Percentiles rank a stretch among this genome's conserved stretches.
These are phyloP conservation scores for Caenorhabditis sinica DNA, from an alignment of 2,888 invertebrate genomes.

Conservation along the genomic window DNA sequence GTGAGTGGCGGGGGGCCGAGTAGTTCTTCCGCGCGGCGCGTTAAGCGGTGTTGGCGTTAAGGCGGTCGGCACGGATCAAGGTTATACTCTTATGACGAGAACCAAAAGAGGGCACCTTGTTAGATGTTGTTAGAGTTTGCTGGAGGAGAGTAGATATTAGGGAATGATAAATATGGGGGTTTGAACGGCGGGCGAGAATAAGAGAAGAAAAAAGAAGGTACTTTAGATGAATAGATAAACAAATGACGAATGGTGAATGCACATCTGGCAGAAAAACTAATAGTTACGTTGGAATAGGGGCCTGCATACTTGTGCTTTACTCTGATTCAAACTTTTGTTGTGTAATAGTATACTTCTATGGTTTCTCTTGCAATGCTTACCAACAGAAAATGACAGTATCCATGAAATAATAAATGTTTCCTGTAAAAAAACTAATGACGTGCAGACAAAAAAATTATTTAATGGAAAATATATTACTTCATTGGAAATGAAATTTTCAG, in stretches of 20 bases:
- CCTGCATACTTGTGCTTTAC: background rate
- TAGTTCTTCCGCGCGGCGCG: constrained; percentile 18
- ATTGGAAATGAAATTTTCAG: too few species aligned
- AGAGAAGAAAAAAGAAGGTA: background rate
- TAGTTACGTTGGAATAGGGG: too few species aligned
- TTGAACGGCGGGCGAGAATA: background rate
- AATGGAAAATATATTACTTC: too few species aligned
- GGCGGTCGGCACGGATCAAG: constrained; percentile 64
- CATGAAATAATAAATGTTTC: too few species aligned
- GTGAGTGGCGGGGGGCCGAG: constrained; percentile 7
- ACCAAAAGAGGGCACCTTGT: constrained; percentile 33
- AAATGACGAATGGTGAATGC: constrained; percentile 19
- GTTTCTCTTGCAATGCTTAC: too few species aligned
- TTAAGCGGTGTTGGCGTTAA: constrained; percentile 36
- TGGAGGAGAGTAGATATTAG: constrained; percentile 24
- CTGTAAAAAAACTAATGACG: too few species aligned
- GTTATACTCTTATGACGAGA: constrained; percentile 36
- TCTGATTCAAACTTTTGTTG: background rate
- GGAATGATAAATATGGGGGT: constrained; percentile 22
- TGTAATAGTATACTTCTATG: too few species aligned
- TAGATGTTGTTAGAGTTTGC: background rate
- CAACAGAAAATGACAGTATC: too few species aligned
- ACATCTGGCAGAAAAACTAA: constrained; percentile 30
- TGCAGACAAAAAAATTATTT: too few species aligned
- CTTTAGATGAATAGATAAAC: constrained; percentile 31